phyloP scores from a whole-genome alignment of 2,888 invertebrate genomes.

The Drosophila borealis region DNA sequence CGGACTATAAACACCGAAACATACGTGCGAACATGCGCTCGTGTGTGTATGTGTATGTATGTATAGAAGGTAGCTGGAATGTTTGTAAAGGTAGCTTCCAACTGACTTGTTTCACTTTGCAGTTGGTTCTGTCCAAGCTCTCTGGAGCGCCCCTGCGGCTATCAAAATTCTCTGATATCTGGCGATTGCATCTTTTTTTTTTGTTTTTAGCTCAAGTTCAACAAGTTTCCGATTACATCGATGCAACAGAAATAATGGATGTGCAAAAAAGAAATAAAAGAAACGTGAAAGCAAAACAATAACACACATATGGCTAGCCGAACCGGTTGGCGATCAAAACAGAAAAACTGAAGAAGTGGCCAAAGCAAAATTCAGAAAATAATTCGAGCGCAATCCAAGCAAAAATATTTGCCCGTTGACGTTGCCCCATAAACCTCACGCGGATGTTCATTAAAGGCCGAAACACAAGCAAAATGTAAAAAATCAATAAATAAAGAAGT shows the following conservation, averaged over 20 bases:
- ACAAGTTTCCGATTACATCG: constrained; percentile 66
- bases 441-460: constrained; percentile 57
- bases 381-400: constrained; percentile 62
- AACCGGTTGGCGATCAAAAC: constrained; percentile 76
- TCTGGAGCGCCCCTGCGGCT: background rate
- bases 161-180: constrained; percentile 6
- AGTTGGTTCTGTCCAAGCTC: constrained; percentile 8
- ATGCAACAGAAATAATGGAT: constrained; percentile 41
- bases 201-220: constrained; percentile 75
- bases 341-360: constrained; percentile 63
- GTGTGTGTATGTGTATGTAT: too few species aligned
- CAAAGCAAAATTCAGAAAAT: constrained; percentile 62
- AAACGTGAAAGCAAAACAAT: constrained; percentile 38
- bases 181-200: background rate
- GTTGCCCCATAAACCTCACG: constrained; percentile 71
- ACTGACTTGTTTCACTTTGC: constrained; percentile 20
- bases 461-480: constrained; percentile 31
- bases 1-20: too few species aligned
- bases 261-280: constrained; percentile 50
- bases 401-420: constrained; percentile 57
- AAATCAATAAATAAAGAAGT: constrained; percentile 19
- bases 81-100: too few species aligned
- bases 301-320: constrained; percentile 29
- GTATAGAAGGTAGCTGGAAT: too few species aligned
- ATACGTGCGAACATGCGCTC: too few species aligned